These are phyloP conservation scores for Lymantria monacha DNA, from an alignment of 2,888 invertebrate genomes.

Conservation along the genomic window DNA sequence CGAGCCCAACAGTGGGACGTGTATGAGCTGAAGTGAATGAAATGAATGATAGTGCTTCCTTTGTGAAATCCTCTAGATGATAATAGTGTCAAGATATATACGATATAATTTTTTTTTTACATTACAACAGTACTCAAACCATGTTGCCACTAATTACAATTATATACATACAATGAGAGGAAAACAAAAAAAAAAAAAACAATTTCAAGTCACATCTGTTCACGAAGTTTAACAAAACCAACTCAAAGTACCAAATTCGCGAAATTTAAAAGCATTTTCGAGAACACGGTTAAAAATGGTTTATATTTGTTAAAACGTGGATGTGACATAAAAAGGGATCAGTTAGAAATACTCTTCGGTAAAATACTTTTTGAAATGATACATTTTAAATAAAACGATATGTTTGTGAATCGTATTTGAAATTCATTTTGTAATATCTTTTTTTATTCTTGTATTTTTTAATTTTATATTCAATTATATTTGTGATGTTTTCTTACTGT, in stretches of 20 bases:
- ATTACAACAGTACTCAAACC: too few relatives aligned
- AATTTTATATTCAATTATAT: not conserved
- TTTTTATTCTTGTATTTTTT: not conserved
- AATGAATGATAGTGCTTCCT: too few relatives aligned
- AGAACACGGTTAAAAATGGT: not conserved
- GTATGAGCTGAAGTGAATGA: too few relatives aligned
- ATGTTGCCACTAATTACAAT: too few relatives aligned
- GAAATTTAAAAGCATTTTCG: not conserved
- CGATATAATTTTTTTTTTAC: too few relatives aligned
- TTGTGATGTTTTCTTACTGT: too few relatives aligned
- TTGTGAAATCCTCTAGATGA: too few relatives aligned
- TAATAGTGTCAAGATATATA: too few relatives aligned
- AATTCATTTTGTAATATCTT: not conserved
- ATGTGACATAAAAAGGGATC: conserved; percentile 4
- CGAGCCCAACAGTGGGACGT: too few relatives aligned
- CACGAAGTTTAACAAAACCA: not conserved
- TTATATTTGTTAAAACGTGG: conserved; percentile 1
- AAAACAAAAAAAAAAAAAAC: too few relatives aligned
- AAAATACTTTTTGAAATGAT: not conserved
- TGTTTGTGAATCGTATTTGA: not conserved
- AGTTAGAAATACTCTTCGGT: not conserved
- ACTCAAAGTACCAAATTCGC: not conserved
- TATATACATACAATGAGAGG: too few relatives aligned
- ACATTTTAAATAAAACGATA: not conserved
- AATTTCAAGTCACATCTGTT: not conserved